Evolutionary conservation across 2,797 vertebrate species (phyloP).

Genomic region (Sebastes diploproa): DNA sequence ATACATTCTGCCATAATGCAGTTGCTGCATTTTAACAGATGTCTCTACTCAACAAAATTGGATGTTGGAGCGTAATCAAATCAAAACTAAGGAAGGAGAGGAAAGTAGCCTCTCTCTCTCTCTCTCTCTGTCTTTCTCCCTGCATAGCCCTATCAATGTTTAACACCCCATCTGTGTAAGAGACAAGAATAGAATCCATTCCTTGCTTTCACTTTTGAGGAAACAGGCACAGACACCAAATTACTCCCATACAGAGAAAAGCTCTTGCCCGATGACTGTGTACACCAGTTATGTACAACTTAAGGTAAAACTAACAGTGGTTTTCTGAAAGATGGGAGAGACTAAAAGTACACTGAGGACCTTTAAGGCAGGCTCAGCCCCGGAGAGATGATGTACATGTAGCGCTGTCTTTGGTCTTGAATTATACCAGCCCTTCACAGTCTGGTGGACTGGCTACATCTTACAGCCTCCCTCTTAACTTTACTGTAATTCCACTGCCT

Average conservation of each 20-base stretch:
- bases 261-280: conserved; percentile 18
- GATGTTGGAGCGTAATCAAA: conserved; percentile 27
- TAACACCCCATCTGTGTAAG: conserved; percentile 65
- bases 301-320: conserved; percentile 14
- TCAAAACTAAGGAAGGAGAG: conserved; percentile 7
- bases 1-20: not conserved
- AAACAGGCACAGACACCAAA: conserved; percentile 31
- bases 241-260: conserved; percentile 22
- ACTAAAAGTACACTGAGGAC: conserved; percentile 15
- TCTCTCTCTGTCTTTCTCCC: conserved; percentile 17
- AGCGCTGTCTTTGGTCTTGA: conserved; percentile 38
- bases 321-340: conserved; percentile 18
- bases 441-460: conserved; percentile 38
- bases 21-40: conserved; percentile 16
- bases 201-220: conserved; percentile 36
- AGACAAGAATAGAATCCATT: conserved; percentile 57
- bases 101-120: not conserved
- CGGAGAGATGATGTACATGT: conserved; percentile 11
- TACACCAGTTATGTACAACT: conserved; percentile 21
- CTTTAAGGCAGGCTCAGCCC: conserved; percentile 4
- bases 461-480: conserved; percentile 28
- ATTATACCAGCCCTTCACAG: conserved; percentile 53
- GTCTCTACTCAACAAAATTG: conserved; percentile 18
- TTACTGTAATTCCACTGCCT: conserved; percentile 58
- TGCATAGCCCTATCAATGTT: conserved; percentile 64